Evolutionary conservation across 1,140 invertebrate species (phyloP), one percentile per base, ranked within the genome.

Genomic region (Achroia grisella): DNA sequence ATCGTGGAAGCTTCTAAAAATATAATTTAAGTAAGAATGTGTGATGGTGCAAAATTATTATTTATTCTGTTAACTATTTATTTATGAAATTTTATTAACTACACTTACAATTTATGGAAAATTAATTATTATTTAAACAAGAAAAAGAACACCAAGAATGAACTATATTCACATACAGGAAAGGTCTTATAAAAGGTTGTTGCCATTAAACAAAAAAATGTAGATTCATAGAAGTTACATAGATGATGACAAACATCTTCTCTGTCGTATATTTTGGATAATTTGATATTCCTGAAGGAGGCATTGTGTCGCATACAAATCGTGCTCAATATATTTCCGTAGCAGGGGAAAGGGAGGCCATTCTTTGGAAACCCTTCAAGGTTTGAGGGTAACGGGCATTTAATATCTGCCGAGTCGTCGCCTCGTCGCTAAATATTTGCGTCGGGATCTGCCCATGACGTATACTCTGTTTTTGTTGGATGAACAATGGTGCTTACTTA

Each of bases 341-440:
- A 59, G 46, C 48, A 30, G 44, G 35, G 30, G 12, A 57, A 44
- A 31, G 46, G 50, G 49, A 55, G 51, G 44, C 57, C 62, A 45
- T 57, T 52, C 39, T 44, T 47, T 41, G 42, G 65, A 70, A 70
- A 56, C 71, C 68, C 60, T 63, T 54, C 52, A 70, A 66, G 57
- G 53, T 48, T 56, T 41, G 39, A 44, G 53, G 43, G 56, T 42
- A 48, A 30, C 12, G 29, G 34, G 41, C 50, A 58, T 62, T 59
- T 68, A 60, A 70, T 65, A 63, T 62, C 55, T 46, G 17, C 17
- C 6, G 17, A 23, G 17, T 23, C 55, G 35, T 14, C 37, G 47
- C 56, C 48, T 45, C 47, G 39, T 54, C 56, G 49, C 51, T 62
- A 69, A 73, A 73, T 62, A 63, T 70, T 68, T 63, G 52, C 50